Base-by-base conservation (phyloP, 2,113 vertebrate genomes). In the Microtus pennsylvanicus region DNA sequence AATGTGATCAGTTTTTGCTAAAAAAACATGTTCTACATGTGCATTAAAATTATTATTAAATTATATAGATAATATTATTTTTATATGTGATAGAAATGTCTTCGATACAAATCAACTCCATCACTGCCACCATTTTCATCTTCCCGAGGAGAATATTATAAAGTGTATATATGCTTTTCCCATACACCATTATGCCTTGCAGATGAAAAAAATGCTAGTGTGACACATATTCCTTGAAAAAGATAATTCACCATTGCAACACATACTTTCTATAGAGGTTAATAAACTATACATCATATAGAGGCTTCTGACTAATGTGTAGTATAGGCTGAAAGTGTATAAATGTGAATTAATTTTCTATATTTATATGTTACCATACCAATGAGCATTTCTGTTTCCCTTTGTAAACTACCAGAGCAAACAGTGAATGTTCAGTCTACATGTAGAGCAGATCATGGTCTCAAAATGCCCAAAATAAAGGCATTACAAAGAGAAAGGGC, bases 1-100 rank as follows among this genome's bases (percentile, higher is more conserved):
- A 89, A 35, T 14, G 7, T 72, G 21, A 83, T 87, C 85, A 21
- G 0, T n/a, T 94, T 91, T 96, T 78, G 30, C 61, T 93, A 92
- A 93, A 92, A 52, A 55, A 92, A 4, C 69, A n/a, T 77, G 45
- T 95, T 96, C 14, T 14, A 88, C n/a, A 82, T 92, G 42, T 16
- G 69, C 88, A 96, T 94, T 96, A 96, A 92, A 91, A 95, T 94
- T 92, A 90, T 82, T 87, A 90, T 82, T 87, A 87, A 97, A 86
- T 78, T 92, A 21, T 69, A 28, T 0, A 38, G 7, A 95, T 58
- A 81, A 38, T 93, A 65, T 82, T 93, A 83, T 90, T 92, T 63
- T 85, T 94, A 92, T 87, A 94, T 65, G 94, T 96, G 14, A 70
- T 74, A 97, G 82, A 95, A 95, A 94, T 94, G 26, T 72, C 26